Evolutionary conservation across 2,797 vertebrate genomes (phyloP).

Genomic region (Thripadectes ignobilis): DNA sequence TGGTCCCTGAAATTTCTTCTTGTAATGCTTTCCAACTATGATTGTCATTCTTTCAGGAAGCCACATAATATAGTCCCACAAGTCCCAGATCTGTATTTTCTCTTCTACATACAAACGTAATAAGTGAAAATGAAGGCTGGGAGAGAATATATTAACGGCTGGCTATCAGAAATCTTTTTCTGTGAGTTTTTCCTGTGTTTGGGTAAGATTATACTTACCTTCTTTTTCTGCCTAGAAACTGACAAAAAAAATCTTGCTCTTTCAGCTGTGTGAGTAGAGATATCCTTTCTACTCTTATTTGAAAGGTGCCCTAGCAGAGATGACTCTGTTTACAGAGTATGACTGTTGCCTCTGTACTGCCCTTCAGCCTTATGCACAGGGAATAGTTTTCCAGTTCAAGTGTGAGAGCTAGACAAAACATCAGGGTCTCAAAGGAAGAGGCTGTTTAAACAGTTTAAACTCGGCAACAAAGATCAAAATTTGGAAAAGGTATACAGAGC

Average conservation of each 20-base stretch:
- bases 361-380: not conserved
- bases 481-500: not conserved
- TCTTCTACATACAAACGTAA: not conserved
- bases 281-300: not conserved
- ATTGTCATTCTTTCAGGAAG: not conserved
- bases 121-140: not conserved
- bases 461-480: not conserved
- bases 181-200: not conserved
- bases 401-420: not conserved
- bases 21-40: not conserved
- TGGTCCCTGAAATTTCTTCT: not conserved
- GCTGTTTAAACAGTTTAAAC: not conserved
- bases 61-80: not conserved
- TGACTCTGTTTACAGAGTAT: not conserved
- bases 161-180: not conserved
- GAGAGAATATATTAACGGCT: not conserved
- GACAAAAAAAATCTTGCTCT: not conserved
- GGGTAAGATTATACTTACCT: not conserved
- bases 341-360: not conserved
- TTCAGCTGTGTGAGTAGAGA: not conserved
- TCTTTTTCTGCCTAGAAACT: not conserved
- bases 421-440: not conserved
- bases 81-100: not conserved
- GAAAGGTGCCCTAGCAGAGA: not conserved
- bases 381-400: not conserved